Base-by-base conservation (phyloP, 2,888 invertebrate species). In the Mayetiola destructor region DNA sequence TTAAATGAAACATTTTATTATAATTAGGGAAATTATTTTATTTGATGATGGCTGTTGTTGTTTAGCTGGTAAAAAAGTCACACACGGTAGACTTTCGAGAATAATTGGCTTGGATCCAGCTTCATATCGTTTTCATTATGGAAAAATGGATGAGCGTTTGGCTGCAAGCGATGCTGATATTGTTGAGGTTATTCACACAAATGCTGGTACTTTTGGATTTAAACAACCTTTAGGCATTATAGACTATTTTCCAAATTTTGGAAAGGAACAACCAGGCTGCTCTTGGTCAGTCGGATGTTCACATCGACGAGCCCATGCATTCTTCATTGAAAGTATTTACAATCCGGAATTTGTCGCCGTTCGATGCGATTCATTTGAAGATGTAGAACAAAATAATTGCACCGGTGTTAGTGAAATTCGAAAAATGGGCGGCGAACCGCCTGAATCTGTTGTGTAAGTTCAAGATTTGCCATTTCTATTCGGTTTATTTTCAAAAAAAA, bases 281-380 rank as follows among this genome's bases (percentile, higher is more conserved):
- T 55, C 10, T 1, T 6, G 27, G 0, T 16, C n/a, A 18, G 54
- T 57, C 20, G 18, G 30, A 2, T 61, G 61, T 48, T 59, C 61
- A 10, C 62, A 62, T 55, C 18, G 55, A 2, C 52, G 60, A 18
- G 65, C 76, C 1, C 71, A 70, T 52, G 20, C 63, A 30, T 75
- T 73, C 60, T 75, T 68, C 59, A 69, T 71, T 1, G 76, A 77
- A 64, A 69, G 76, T 0, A 48, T 48, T 4, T 3, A 6, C 2
- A 27, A 27, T 3, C 27, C 27, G 27, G 64, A 66, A 30, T 75
- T 72, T 56, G 60, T 60, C 1, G 65, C 36, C 14, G 27, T 20
- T 12, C 5, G 36, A 42, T 53, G 57, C 18, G 42, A 48, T 20
- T 52, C 57, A 37, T 30, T 30, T 29, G 30, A 37, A 16, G 35